Evolutionary conservation across 2,797 vertebrate genomes (phyloP).

Genomic region (Gastrophryne carolinensis): DNA sequence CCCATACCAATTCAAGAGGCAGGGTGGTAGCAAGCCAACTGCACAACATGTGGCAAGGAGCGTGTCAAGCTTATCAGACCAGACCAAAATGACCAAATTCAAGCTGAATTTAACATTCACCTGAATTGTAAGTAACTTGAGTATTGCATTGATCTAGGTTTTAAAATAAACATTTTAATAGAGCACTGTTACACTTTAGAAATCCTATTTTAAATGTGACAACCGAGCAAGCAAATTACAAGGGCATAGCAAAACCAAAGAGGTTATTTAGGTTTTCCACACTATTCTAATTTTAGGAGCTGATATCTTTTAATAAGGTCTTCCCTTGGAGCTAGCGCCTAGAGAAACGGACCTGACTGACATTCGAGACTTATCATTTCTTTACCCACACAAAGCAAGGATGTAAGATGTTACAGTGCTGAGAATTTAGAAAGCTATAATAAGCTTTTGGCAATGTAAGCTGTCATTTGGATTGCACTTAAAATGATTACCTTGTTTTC

Average conservation of each 20-base stretch:
- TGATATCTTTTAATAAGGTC: constrained; percentile 6
- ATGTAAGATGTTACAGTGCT: constrained; percentile 65
- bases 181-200: neutral
- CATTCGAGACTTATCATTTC: constrained; percentile 73
- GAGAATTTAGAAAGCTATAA: constrained; percentile 74
- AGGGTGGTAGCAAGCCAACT: no score
- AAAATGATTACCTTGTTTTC: constrained; percentile 50
- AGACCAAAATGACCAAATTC: no score
- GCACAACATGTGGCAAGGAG: no score
- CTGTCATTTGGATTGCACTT: constrained; percentile 63
- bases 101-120: no score
- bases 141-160: no score
- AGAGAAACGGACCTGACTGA: constrained; percentile 40
- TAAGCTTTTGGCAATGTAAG: constrained; percentile 74
- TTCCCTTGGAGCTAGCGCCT: constrained; percentile 1
- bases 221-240: neutral
- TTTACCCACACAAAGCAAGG: constrained; percentile 54
- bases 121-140: no score
- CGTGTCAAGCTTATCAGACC: no score
- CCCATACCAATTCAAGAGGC: no score
- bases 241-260: constrained; percentile 7
- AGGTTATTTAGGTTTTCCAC: neutral
- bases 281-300: constrained; percentile 11
- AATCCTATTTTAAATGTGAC: constrained; percentile 7
- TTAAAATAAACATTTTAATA: no score